Evolutionary conservation across 2,888 invertebrate genomes (phyloP), one percentile per base, ranked within the genome.

Genomic region (Helobdella robusta): DNA sequence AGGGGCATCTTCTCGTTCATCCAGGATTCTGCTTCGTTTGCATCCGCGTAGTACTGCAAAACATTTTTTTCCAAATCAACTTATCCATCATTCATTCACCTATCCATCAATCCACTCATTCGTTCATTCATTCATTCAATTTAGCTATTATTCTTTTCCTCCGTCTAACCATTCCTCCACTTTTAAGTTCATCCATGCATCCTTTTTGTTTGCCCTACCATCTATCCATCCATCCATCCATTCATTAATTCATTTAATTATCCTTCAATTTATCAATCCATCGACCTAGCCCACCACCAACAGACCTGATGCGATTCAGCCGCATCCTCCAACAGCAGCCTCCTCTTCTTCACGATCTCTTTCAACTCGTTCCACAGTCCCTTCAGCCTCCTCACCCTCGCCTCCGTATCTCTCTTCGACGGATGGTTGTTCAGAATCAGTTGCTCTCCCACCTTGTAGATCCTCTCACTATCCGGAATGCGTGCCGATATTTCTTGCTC

Each of bases 21-120:
- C 93, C 94, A 97, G 0, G 93, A 93, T 74, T 97, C 95, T 0
- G 92, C 89, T 76, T 97, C 97, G 81, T 97, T 94, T 0, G 94
- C 93, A 80, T 97, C 97, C 0, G 92, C 89, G 79, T 93, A 92
- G 82, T 93, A 94, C 85, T 86, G 77, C 8, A 74, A 40, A n/a
- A n/a, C n/a, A n/a, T n/a, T n/a, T n/a, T n/a, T n/a, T n/a, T n/a
- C n/a, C n/a, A n/a, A n/a, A n/a, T n/a, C n/a, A n/a, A n/a, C n/a
- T n/a, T n/a, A n/a, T n/a, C n/a, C n/a, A n/a, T n/a, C n/a, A n/a
- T n/a, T n/a, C n/a, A n/a, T n/a, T n/a, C n/a, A n/a, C n/a, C n/a
- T n/a, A n/a, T n/a, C n/a, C n/a, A n/a, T n/a, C n/a, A n/a, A n/a
- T n/a, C n/a, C n/a, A n/a, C n/a, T n/a, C n/a, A n/a, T n/a, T n/a